Evolutionary conservation across 2,113 vertebrate species (phyloP).

Genomic region (Polyodon spathula): DNA sequence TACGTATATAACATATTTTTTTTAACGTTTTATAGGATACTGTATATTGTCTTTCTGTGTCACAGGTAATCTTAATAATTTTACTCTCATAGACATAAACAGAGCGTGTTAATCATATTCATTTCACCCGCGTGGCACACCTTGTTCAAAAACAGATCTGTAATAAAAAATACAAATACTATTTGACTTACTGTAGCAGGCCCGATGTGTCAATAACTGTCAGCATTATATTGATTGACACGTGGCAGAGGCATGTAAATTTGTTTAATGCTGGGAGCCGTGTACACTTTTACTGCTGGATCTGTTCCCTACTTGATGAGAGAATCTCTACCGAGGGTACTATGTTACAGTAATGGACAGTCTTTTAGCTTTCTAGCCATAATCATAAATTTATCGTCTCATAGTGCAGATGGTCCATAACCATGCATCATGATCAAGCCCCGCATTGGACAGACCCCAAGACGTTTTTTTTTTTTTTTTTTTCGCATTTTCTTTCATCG

Average conservation of each 20-base stretch:
- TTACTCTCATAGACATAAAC: constrained; percentile 20
- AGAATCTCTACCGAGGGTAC: constrained; percentile 51
- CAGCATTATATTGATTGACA: constrained; percentile 34
- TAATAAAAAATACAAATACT: constrained; percentile 4
- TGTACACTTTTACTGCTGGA: constrained; percentile 34
- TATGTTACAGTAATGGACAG: constrained; percentile 69
- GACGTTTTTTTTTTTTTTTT: constrained; percentile 38
- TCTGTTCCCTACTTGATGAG: constrained; percentile 34
- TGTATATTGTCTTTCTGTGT: constrained; percentile 39
- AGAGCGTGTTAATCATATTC: constrained; percentile 11
- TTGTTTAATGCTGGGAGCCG: constrained; percentile 34
- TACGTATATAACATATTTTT: constrained; percentile 10
- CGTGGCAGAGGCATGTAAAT: constrained; percentile 35
- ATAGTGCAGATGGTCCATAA: constrained; percentile 74
- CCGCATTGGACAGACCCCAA: constrained; percentile 45
- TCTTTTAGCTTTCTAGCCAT: constrained; percentile 59
- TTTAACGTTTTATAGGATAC: too few species aligned
- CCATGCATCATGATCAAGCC: constrained; percentile 61
- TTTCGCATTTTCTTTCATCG: constrained; percentile 26
- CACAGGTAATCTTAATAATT: constrained; percentile 31
- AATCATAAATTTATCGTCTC: constrained; percentile 69
- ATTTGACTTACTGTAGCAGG: constrained; percentile 15
- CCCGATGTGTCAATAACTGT: constrained; percentile 25
- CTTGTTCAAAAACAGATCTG: constrained; percentile 19
- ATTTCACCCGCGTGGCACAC: not conserved